Percentiles rank a stretch among this genome's conserved stretches.
Conservation (phyloP, 2,888 invertebrate genomes). For the Cheilosia soror region DNA sequence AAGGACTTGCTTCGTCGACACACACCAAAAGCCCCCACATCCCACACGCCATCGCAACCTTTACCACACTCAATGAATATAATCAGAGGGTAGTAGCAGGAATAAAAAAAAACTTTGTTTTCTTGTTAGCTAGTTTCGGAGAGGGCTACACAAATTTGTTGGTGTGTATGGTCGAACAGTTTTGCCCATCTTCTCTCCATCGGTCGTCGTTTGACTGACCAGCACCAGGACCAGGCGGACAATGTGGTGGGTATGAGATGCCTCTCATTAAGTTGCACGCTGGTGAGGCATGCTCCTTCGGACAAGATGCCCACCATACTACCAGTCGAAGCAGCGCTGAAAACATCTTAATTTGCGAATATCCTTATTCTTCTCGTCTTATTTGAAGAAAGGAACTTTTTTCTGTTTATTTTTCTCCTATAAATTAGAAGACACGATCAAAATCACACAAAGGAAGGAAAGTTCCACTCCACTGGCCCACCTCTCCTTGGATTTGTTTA, state of each 20-base stretch:
- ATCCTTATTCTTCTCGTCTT: slow-evolving; percentile 54
- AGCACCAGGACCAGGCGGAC: slow-evolving; percentile 4
- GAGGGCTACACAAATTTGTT: slow-evolving; percentile 43
- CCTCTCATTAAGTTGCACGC: slow-evolving; percentile 69
- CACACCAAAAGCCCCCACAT: slow-evolving; percentile 12
- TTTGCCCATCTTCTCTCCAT: slow-evolving; percentile 64
- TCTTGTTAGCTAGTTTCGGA: slow-evolving; percentile 68
- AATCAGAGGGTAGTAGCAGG: slow-evolving; percentile 65
- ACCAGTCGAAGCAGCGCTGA: slow-evolving; percentile 12
- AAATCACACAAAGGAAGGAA: slow-evolving; percentile 73
- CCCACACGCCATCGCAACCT: not conserved
- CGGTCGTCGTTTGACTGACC: slow-evolving; percentile 44
- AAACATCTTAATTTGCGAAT: slow-evolving; percentile 74
- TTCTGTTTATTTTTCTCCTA: slow-evolving; percentile 47
- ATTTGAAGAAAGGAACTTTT: slow-evolving; percentile 45
- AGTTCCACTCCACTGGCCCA: not conserved
- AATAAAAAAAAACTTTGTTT: slow-evolving; percentile 65
- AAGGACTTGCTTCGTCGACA: slow-evolving; percentile 68
- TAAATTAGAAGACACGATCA: slow-evolving; percentile 75
- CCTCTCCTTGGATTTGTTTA: slow-evolving; percentile 46
- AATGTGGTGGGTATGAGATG: slow-evolving; percentile 29
- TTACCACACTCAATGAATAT: slow-evolving; percentile 39
- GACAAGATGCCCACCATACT: slow-evolving; percentile 33
- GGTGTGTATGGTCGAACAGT: slow-evolving; percentile 70
- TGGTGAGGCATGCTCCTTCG: slow-evolving; percentile 32